Base-by-base conservation (phyloP, 2,113 vertebrate species). In the Mesitornis unicolor region DNA sequence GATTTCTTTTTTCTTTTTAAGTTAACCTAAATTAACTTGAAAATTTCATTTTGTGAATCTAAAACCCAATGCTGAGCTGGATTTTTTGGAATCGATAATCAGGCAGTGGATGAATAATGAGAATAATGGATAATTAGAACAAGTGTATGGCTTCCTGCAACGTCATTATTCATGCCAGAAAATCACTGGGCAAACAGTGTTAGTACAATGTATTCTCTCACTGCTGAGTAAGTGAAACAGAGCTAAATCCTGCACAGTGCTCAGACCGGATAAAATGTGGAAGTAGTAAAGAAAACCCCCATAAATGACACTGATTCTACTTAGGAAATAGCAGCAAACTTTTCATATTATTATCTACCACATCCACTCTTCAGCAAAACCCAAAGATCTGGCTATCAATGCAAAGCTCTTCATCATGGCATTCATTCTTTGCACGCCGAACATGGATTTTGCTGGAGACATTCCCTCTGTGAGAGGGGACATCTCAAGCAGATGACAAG, bases 31-130 rank as follows among this genome's bases (percentile, higher is more conserved):
- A 87, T 42, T 48, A 50, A 70, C 71, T 63, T 91, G 57, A 96
- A 97, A 97, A 94, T 56, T 73, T 47, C 9, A 94, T 68, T 89
- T 70, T 43, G 26, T 81, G 35, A 65, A 86, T 93, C 61, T 76
- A 54, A 93, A 82, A 29, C 56, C 79, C 88, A 50, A 0, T 42
- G n/a, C 26, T 61, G 36, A 78, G 65, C 31, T 77, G 35, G 47
- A 48, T 60, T 92, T 95, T 92, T 75, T 93, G 16, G 11, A 94
- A 67, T 77, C 3, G 0, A 57, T 90, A 78, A 74, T 86, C 56
- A 91, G 88, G 81, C 13, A 79, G 76, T 50, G 53, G 51, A 53
- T 82, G 45, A 85, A 90, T 89, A 85, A 91, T 89, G 84, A 84
- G 4, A 48, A 73, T 42, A 90, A 88, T 21, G 20, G 54, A 84